Evolutionary conservation across 2,113 vertebrate species (phyloP), one percentile per base, ranked within the genome.

Genomic region (Oxygymnocypris stewartii): DNA sequence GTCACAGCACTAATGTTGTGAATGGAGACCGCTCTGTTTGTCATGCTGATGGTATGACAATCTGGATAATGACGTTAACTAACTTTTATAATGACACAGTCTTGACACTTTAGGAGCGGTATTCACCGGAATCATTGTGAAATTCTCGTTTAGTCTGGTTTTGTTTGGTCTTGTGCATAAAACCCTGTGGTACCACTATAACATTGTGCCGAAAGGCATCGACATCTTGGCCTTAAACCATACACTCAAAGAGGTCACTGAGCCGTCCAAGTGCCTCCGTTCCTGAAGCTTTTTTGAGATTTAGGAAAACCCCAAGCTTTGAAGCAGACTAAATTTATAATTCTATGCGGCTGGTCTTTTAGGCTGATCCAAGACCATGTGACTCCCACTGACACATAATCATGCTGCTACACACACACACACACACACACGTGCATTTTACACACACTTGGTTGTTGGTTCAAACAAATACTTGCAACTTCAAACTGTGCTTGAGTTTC

Each of bases 341-440:
- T 90, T 92, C 91, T 90, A 80, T 81, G 84, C 78, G 82, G 54
- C 79, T 61, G 57, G 57, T 61, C 20, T 88, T 88, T 89, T 80
- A 78, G 49, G 84, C 23, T 40, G 69, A 37, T 84, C 25, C 65
- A 83, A 23, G 49, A 74, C 35, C 65, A 74, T 84, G 82, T 85
- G 91, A 91, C 89, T 90, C 86, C 67, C 10, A 84, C 82, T 90
- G 90, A 92, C 90, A 92, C 92, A 93, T 89, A 87, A 69, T 90
- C 88, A 88, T 86, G 86, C 84, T 35, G 63, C 13, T 47, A 84
- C 42, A 80, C 85, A n/a, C 81, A 65, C 31, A 31, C 47, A 31
- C 28, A 31, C 28, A 23, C 82, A 35, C 49, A 31, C 47, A 42
- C 87, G 0, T 6, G 12, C 4, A 65, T 71, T 42, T 83, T 49